Evolutionary conservation across 2,113 vertebrate genomes (phyloP).

Genomic region (Zapus hudsonius): DNA sequence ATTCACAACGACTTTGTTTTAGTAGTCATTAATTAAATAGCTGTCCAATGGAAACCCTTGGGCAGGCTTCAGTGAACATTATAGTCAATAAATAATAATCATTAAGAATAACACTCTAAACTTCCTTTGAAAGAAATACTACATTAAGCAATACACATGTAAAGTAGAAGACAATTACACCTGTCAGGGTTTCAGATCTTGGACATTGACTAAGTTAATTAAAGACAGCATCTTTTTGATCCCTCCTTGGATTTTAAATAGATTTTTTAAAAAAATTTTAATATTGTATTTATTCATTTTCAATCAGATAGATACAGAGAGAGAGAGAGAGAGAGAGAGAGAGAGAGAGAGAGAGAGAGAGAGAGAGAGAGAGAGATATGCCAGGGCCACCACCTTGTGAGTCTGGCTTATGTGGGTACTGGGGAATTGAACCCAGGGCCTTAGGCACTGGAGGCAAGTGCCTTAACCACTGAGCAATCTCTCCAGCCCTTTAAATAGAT

Average conservation of each 20-base stretch:
- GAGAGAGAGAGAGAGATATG: no score
- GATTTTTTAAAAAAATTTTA: no score
- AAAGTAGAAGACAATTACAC: constrained; percentile 35
- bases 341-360: no score
- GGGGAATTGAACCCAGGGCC: no score
- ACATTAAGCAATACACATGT: background rate
- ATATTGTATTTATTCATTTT: no score
- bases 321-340: no score
- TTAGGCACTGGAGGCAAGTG: no score
- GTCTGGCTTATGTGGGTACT: no score
- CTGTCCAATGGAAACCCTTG: background rate
- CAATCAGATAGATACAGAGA: no score
- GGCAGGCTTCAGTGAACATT: constrained; percentile 27
- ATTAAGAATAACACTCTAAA: constrained; percentile 10
- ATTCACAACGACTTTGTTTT: background rate
- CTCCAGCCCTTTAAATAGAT: constrained; percentile 48
- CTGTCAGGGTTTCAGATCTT: background rate
- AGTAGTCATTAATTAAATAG: constrained; percentile 52
- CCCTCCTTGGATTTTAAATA: background rate
- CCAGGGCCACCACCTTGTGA: no score
- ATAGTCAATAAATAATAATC: constrained; percentile 42
- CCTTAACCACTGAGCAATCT: no score
- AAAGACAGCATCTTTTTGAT: background rate
- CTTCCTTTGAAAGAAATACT: constrained; percentile 32
- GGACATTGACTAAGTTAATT: constrained; percentile 45